Base-by-base conservation (phyloP, 2,797 vertebrate species). In the Phoxinus dragarum region DNA sequence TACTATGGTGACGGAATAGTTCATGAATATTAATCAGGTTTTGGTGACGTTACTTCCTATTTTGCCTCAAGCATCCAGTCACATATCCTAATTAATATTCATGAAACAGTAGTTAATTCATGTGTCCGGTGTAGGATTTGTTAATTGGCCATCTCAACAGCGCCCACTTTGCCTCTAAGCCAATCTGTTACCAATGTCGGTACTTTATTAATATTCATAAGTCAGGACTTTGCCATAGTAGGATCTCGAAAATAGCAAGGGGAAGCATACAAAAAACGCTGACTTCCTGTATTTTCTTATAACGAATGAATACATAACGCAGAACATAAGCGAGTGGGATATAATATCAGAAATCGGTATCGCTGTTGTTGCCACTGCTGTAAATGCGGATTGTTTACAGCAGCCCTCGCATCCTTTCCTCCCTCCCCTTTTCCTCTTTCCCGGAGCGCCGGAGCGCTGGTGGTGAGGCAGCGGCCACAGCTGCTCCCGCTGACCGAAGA, bases 251-350 rank as follows among this genome's bases (percentile, higher is more conserved):
- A 76, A 38, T 12, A 47, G 88, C 88, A 86, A 86, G 89, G 89
- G 90, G 87, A 84, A 85, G 86, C 64, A 1, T 54, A 93, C 90
- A 81, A 89, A 88, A 76, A 66, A 89, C 92, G 79, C 74, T 86
- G 87, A 95, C 95, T 96, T 96, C 95, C 95, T 96, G 95, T 94
- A 88, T 90, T 90, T 91, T 90, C 90, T 86, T 81, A 38, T 40
- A 77, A 81, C 87, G 85, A 80, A 75, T 79, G 64, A 88, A 89
- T n/a, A 83, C 83, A 88, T 90, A 90, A 87, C 67, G 87, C 80
- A 87, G 90, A 77, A 88, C 68, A 86, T 80, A 80, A 84, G 86
- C 61, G n/a, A 85, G 89, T 84, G 47, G 84, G 74, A 85, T 66
- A 75, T 69, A 61, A 40, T 19, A 66, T 64, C 75, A 87, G 87